Evolutionary conservation across 2,888 invertebrate species (phyloP), one percentile per base, ranked within the genome.

Genomic region (Poecilus cupreus): DNA sequence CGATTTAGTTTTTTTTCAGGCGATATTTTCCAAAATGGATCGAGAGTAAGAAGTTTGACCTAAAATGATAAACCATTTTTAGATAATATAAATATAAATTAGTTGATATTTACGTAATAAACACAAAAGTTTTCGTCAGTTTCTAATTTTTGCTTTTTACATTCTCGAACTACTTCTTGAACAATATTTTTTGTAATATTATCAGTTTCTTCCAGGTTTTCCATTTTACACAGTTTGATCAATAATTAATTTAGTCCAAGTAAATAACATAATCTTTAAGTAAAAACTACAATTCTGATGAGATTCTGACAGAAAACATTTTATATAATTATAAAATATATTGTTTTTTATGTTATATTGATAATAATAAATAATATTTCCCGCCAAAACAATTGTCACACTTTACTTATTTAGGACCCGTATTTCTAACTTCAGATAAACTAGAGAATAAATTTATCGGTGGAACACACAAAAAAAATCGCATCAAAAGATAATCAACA

Each of bases 111-210:
- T 84, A 88, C 88, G 37, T 91, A 86, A 83, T 91, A 92, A 5
- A 89, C 88, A 0, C 92, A 90, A 79, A 92, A 92, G 10, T 91
- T 90, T 0, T 90, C 87, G 11, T 91, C 90, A 0, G 91, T 89
- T 0, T 86, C 84, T 0, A 91, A 87, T 49, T 88, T 88, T 8
- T 88, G 87, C 0, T 88, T 84, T 82, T 89, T 90, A 83, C 92
- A 92, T 84, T 92, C 91, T 79, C 92, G 87, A 0, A 91, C 88
- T 64, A 93, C 90, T 88, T 93, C 93, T 82, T 90, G 91, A 0
- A 92, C 91, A 83, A 93, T 91, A 85, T 92, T 92, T 84, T 91
- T 91, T 10, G 91, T 88, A 16, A 91, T 88, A 83, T 91, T 91
- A 60, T 85, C 85, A 18, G 85, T 37, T n/a, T 84, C 83, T 13